A percentile compares a stretch with the other conserved stretches of the same genome.
phyloP scores from a whole-genome alignment of 2,888 invertebrate genomes.

The Ophraella communa region DNA sequence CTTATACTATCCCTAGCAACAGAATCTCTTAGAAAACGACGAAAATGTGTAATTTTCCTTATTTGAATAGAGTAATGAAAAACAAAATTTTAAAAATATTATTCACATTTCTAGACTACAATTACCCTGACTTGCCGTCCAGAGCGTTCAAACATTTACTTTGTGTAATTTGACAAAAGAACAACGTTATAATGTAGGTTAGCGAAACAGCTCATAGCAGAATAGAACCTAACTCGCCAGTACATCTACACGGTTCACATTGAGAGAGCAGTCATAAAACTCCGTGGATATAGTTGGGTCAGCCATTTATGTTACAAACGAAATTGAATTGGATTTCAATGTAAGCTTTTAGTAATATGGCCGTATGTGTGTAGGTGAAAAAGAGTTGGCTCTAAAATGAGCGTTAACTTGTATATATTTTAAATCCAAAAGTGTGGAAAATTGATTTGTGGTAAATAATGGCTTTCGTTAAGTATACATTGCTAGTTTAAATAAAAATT shows the following conservation, averaged over 20 bases:
- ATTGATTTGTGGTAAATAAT: not conserved
- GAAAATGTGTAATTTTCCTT: no score
- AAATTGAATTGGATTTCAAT: conserved; percentile 14
- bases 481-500: no score
- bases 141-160: not conserved
- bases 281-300: conserved; percentile 8
- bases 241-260: not conserved
- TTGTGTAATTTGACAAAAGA: not conserved
- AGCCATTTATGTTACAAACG: conserved; percentile 14
- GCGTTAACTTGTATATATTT: not conserved
- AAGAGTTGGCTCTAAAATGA: not conserved
- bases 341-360: conserved; percentile 8
- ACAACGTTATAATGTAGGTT: not conserved
- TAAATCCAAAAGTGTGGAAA: not conserved
- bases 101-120: not conserved
- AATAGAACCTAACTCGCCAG: not conserved
- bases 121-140: no score
- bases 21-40: no score
- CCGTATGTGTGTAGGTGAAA: not conserved
- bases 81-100: no score
- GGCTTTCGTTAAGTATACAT: no score
- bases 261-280: conserved; percentile 4
- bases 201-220: not conserved
- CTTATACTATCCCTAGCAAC: no score
- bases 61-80: no score